Evolutionary conservation across 2,797 vertebrate genomes (phyloP), one percentile per base, ranked within the genome.

Genomic region (Pitangus sulphuratus): DNA sequence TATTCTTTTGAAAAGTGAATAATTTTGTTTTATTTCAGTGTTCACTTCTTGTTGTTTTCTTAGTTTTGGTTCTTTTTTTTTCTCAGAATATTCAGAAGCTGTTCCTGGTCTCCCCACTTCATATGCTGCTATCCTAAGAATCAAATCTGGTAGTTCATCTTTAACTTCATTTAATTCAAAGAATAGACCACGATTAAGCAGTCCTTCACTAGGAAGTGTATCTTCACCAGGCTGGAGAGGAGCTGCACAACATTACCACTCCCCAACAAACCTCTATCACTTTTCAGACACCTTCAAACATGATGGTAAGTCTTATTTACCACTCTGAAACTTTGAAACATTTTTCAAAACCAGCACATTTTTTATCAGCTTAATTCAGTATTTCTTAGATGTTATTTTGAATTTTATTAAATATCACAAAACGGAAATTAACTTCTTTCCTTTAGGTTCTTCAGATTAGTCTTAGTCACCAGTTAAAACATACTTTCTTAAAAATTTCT

Each of bases 61-160:
- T 5, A 5, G 10, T 18, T 51, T 51, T 51, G 50, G 15, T 51
- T 51, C 50, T 0, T 70, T 90, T 71, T 45, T 45, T 81, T 74
- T 90, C 11, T 24, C 97, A 99, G 99, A 98, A 60, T 98, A 98
- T 90, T 97, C 98, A 65, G 97, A 97, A 98, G 98, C 98, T 31
- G 98, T 98, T 88, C 98, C 98, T 37, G 98, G 98, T 25, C 97
- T 98, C 66, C 98, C 99, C 3, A 97, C 98, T 50, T 98, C 99
- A 28, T 99, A 99, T 58, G 98, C 99, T 89, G 98, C 99, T 30
- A 98, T 99, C 71, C 88, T 99, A 93, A 98, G 98, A 96, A 99
- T 99, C 97, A 99, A 98, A 97, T 95, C 98, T 12, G 98, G 98
- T 92, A 98, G 99, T 93, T 98, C 98, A 15, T 97, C 98, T 44